Evolutionary conservation across 2,113 vertebrate genomes (phyloP), one percentile per base, ranked within the genome.

Genomic region (Hippocampus mohnikei): DNA sequence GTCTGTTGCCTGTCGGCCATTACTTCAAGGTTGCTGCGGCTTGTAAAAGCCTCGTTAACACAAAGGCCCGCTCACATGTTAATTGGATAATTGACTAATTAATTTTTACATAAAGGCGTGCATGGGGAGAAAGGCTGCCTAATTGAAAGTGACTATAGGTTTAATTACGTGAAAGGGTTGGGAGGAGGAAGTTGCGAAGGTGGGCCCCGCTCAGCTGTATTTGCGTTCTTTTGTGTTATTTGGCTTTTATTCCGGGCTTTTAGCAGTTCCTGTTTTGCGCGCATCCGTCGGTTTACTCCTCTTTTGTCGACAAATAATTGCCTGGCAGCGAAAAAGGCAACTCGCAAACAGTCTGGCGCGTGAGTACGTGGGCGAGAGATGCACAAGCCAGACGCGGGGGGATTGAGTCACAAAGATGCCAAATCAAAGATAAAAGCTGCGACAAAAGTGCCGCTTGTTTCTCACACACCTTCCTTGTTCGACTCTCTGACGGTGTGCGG

Each of bases 1-100:
- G 70, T 87, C 88, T 80, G 83, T 88, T 86, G 89, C 79, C 87
- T 83, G 87, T 90, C 84, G 89, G 86, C 91, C 89, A 90, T 92
- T 91, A 91, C 92, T 77, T 87, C 88, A 82, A 90, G 92, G 90
- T 91, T 91, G 90, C 89, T 81, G 77, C 91, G 82, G 91, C 92
- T 91, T 93, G 92, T 93, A 92, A 92, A 93, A 93, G 89, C 85
- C 92, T 93, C 88, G 92, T 94, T 94, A 94, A 93, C 92, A 94
- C 92, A 93, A 92, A 93, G 92, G 91, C 90, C 91, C 89, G 91
- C 90, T 90, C 92, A 93, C 87, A 92, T 93, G 92, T 93, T 94
- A 93, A 94, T 94, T 94, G 92, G 89, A 90, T 93, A 93, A 94
- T 93, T 93, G 92, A 92, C 92, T 93, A 92, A 93, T 94, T 94